These are phyloP conservation scores for Sylvietta virens DNA, from an alignment of 2,113 vertebrate genomes.

Conservation along the genomic window DNA sequence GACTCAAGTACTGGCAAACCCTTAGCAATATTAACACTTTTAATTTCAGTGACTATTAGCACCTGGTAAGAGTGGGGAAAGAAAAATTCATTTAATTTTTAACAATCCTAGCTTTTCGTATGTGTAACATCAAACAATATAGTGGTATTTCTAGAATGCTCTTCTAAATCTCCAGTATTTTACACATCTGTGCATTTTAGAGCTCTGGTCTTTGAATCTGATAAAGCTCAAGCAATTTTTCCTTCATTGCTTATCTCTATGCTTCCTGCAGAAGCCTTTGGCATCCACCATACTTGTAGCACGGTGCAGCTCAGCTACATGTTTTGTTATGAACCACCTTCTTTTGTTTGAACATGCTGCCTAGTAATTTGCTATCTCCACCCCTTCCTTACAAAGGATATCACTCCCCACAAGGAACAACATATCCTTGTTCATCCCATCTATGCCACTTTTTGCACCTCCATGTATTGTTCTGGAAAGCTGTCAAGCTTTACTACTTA, in stretches of 20 bases:
- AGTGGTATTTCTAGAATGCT: not conserved
- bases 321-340: not conserved
- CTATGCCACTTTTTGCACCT: not conserved
- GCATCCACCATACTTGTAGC: not conserved
- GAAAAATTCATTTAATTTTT: not conserved
- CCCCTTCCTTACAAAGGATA: not conserved
- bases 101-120: not conserved
- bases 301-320: not conserved
- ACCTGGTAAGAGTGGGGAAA: not conserved
- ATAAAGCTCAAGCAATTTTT: not conserved
- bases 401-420: not conserved
- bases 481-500: not conserved
- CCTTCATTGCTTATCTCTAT: not conserved
- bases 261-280: not conserved
- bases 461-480: not conserved
- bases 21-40: not conserved
- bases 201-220: not conserved
- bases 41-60: not conserved
- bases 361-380: not conserved
- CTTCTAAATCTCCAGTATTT: not conserved
- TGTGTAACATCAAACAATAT: not conserved
- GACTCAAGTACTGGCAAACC: not conserved
- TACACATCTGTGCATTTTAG: not conserved
- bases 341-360: not conserved
- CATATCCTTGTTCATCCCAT: not conserved